phyloP scores from a whole-genome alignment of 2,888 invertebrate species.

The Acanthoscelides obtectus region DNA sequence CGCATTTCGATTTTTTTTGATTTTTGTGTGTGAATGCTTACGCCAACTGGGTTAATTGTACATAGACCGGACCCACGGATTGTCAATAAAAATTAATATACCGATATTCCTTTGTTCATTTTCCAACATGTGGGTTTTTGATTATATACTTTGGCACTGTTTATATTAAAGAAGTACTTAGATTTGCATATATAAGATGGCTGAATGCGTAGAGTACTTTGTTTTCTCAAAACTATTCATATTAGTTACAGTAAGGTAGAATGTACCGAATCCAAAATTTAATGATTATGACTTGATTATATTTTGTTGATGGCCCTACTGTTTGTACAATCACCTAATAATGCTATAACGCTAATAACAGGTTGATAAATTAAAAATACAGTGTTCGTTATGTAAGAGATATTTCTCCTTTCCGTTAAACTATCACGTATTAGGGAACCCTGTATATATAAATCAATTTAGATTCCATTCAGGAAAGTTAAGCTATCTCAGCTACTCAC shows the following conservation, averaged over 20 bases:
- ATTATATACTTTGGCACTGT: not conserved
- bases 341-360: too few relatives aligned
- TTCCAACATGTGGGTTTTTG: not conserved
- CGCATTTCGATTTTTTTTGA: not conserved
- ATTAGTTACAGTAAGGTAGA: not conserved
- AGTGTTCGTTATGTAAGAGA: too few relatives aligned
- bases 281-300: slow-evolving; percentile 7
- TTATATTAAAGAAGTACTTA: not conserved
- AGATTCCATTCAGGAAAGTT: too few relatives aligned
- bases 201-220: too few relatives aligned
- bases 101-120: not conserved
- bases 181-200: not conserved
- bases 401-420: too few relatives aligned
- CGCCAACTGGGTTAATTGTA: not conserved
- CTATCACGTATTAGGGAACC: too few relatives aligned
- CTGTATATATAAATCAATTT: too few relatives aligned
- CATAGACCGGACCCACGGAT: not conserved
- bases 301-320: not conserved
- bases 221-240: not conserved
- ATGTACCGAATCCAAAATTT: not conserved
- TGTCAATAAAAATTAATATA: not conserved
- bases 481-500: too few relatives aligned
- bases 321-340: not conserved
- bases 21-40: not conserved
- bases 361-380: too few relatives aligned